Conservation (phyloP, 2,888 invertebrate genomes). For the Operophtera brumata region DNA sequence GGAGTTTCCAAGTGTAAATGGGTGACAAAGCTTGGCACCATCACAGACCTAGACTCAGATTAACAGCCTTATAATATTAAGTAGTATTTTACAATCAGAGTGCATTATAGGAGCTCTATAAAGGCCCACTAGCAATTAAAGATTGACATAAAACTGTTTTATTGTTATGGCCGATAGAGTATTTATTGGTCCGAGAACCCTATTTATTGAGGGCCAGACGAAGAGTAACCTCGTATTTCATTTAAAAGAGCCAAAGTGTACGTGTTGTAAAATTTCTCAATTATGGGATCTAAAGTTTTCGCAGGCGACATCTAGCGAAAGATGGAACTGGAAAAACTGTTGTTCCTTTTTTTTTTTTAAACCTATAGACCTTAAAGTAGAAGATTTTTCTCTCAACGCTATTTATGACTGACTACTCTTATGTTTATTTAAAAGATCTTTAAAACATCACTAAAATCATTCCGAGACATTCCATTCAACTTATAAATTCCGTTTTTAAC, state of each 20-base stretch:
- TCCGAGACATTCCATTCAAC: neutral
- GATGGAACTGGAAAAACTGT: too few relatives aligned
- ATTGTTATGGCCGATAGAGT: conserved; percentile 15
- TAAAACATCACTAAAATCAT: neutral
- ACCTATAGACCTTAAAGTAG: too few relatives aligned
- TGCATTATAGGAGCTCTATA: conserved; percentile 13
- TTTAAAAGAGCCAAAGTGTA: neutral
- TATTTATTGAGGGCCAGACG: neutral
- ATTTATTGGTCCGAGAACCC: conserved; percentile 11
- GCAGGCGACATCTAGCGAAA: too few relatives aligned
- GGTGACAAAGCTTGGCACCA: too few relatives aligned
- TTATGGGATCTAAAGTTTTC: too few relatives aligned
- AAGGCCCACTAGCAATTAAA: conserved; percentile 18
- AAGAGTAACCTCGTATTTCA: neutral
- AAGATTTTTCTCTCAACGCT: too few relatives aligned
- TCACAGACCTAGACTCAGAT: too few relatives aligned
- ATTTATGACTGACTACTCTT: too few relatives aligned
- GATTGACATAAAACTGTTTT: conserved; percentile 17
- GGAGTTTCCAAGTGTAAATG: too few relatives aligned
- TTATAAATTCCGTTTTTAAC: neutral
- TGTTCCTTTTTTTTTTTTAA: too few relatives aligned
- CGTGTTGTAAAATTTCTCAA: neutral
- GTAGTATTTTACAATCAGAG: conserved; percentile 12
- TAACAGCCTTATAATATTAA: neutral
- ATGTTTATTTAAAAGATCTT: too few relatives aligned